These are phyloP conservation scores for Megalonaias nervosa DNA, from an alignment of 1,140 invertebrate genomes.

Conservation along the genomic window DNA sequence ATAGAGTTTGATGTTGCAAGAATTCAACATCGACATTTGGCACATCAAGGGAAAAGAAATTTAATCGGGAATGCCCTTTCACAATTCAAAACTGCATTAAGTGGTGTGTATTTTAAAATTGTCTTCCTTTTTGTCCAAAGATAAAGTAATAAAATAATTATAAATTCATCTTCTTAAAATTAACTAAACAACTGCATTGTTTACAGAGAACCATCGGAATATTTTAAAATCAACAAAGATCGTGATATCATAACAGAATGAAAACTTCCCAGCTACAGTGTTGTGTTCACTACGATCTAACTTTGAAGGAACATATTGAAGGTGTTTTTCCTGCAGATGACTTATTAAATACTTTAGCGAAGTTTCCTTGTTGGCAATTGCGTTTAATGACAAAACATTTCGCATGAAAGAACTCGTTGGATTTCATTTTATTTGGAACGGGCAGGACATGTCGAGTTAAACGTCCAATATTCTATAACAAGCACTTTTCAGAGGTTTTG, in stretches of 20 bases:
- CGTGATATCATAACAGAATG: conserved; percentile 21
- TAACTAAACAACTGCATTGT: conserved; percentile 15
- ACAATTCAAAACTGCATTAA: conserved; percentile 16
- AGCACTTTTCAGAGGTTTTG: conserved; percentile 7
- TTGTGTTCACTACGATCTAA: conserved; percentile 10
- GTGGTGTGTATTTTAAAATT: conserved; percentile 8
- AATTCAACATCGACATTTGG: no score
- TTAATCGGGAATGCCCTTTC: conserved; percentile 4
- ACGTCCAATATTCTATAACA: conserved; percentile 3
- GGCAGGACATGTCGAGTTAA: conserved; percentile 1
- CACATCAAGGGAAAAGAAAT: no score
- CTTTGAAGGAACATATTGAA: conserved; percentile 6
- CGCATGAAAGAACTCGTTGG: conserved; percentile 9
- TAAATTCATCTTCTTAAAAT: not conserved
- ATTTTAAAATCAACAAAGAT: conserved; percentile 20
- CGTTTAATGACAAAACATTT: conserved; percentile 14
- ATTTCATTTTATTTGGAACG: conserved; percentile 15
- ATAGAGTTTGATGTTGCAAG: no score
- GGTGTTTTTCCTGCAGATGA: conserved; percentile 20
- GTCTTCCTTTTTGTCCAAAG: no score
- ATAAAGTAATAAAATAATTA: no score
- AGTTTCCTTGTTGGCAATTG: conserved; percentile 17
- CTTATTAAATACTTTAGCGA: conserved; percentile 4
- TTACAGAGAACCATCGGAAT: conserved; percentile 20
- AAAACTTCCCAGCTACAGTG: conserved; percentile 17